Evolutionary conservation across 2,797 vertebrate genomes (phyloP).

Genomic region (Taenioides sp.): DNA sequence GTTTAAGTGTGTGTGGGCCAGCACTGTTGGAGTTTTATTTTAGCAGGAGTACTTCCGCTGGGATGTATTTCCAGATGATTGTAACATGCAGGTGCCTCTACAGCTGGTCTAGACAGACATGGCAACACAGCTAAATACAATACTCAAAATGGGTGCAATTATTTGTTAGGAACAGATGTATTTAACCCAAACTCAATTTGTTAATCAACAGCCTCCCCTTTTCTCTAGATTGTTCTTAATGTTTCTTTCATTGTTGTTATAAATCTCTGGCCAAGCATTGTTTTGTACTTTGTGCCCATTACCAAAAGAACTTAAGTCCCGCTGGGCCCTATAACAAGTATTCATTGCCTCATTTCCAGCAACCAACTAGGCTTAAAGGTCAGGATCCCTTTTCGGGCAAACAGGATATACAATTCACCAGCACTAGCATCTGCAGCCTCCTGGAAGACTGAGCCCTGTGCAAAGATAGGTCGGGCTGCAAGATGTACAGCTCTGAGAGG

Average conservation of each 20-base stretch:
- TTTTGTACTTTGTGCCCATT: conserved; percentile 36
- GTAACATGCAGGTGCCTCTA: conserved; percentile 26
- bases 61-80: conserved; percentile 30
- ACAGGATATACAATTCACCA: conserved; percentile 42
- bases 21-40: conserved; percentile 40
- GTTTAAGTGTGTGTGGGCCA: conserved; percentile 23
- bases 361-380: conserved; percentile 56
- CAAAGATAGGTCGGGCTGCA: conserved; percentile 26
- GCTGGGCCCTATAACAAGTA: conserved; percentile 47
- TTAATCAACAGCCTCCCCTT: not conserved
- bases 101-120: conserved; percentile 18
- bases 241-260: conserved; percentile 5
- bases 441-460: conserved; percentile 32
- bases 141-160: conserved; percentile 14
- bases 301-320: conserved; percentile 22
- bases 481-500: conserved; percentile 48
- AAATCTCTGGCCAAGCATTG: conserved; percentile 12
- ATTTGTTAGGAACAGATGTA: not conserved
- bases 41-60: conserved; percentile 20
- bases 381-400: conserved; percentile 45
- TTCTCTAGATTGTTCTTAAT: not conserved
- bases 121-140: conserved; percentile 19
- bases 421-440: conserved; percentile 49
- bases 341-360: conserved; percentile 42
- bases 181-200: not conserved